Percentiles rank a stretch among this genome's conserved stretches.
Evolutionary conservation across 1,140 invertebrate genomes (phyloP).

Genomic region (Caenorhabditis elegans): DNA sequence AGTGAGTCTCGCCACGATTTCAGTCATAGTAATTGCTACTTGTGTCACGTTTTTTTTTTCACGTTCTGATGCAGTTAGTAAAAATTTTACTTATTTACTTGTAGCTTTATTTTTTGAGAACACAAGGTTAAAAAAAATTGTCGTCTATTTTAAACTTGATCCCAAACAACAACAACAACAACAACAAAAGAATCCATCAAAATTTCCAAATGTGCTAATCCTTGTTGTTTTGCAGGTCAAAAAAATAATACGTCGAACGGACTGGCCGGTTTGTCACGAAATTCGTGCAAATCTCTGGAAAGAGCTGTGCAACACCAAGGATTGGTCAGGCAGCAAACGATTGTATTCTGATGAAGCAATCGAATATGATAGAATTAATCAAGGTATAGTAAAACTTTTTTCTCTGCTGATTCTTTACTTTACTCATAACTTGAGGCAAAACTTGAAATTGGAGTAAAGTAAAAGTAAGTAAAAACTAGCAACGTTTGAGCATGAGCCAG

Average conservation of each 20-base stretch:
- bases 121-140: too few species aligned
- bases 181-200: too few species aligned
- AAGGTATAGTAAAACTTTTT: slow-evolving; percentile 44
- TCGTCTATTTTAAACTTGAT: too few species aligned
- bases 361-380: slow-evolving; percentile 52
- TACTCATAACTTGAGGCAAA: not conserved
- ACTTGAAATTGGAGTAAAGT: too few species aligned
- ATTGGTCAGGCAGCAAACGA: slow-evolving; percentile 55
- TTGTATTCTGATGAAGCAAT: slow-evolving; percentile 56
- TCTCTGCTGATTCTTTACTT: not conserved
- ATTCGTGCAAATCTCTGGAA: slow-evolving; percentile 58
- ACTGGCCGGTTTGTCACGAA: slow-evolving; percentile 62
- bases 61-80: too few species aligned
- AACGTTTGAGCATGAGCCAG: not conserved
- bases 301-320: slow-evolving; percentile 60
- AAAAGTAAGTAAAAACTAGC: slow-evolving; percentile 25
- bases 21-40: too few species aligned
- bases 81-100: too few species aligned
- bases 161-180: not conserved
- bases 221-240: slow-evolving; percentile 56
- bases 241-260: slow-evolving; percentile 62
- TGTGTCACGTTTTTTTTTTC: too few species aligned
- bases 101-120: too few species aligned
- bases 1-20: too few species aligned
- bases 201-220: not conserved